A percentile compares a stretch with the other conserved stretches of the same genome.
Conservation (phyloP, 2,888 invertebrate species). For the Hoplodrina ambigua region DNA sequence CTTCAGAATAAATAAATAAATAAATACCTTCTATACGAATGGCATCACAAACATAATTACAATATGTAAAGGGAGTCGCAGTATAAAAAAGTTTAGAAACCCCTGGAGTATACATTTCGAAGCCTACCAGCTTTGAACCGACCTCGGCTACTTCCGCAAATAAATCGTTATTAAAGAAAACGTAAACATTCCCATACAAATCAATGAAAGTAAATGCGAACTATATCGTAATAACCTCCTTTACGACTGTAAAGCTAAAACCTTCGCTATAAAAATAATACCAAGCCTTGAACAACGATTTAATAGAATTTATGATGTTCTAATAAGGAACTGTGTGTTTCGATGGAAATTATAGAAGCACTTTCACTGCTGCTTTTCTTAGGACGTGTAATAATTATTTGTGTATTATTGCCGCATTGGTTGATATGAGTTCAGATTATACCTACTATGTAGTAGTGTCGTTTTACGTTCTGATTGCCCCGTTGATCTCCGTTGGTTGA, state of each 20-base stretch:
- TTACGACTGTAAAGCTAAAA: slow-evolving; percentile 36
- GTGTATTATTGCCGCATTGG: not conserved
- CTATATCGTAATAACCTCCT: slow-evolving; percentile 31
- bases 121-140: slow-evolving; percentile 18
- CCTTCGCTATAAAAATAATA: slow-evolving; percentile 48
- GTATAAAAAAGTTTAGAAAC: no score
- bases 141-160: slow-evolving; percentile 47
- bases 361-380: slow-evolving; percentile 26
- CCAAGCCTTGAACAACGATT: slow-evolving; percentile 12
- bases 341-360: slow-evolving; percentile 1
- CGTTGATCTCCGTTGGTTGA: no score
- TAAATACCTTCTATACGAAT: no score
- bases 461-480: not conserved
- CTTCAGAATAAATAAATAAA: no score
- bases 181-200: slow-evolving; percentile 54
- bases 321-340: slow-evolving; percentile 38
- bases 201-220: slow-evolving; percentile 50
- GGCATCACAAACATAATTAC: no score
- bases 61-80: no score
- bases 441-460: not conserved
- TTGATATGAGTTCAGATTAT: not conserved
- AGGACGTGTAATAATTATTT: slow-evolving; percentile 1
- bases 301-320: slow-evolving; percentile 33
- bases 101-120: slow-evolving; percentile 11
- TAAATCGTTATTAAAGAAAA: slow-evolving; percentile 38